Evolutionary conservation across 2,113 vertebrate genomes (phyloP), one percentile per base, ranked within the genome.

Genomic region (Poeciliopsis retropinna): DNA sequence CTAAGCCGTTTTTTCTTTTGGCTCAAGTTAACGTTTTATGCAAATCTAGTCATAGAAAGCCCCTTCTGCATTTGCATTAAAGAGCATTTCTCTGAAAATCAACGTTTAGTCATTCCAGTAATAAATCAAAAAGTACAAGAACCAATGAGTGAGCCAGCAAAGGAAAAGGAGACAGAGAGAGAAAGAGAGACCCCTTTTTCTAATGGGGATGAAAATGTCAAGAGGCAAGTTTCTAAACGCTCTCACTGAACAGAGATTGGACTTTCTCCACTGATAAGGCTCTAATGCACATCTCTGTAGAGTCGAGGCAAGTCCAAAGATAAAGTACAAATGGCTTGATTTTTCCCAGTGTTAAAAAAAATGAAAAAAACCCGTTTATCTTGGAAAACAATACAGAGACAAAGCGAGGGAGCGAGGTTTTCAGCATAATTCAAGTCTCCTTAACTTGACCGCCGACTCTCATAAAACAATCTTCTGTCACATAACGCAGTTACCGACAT

Each of bases 281-380:
- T 79, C 76, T 84, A 83, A 89, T 76, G 66, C 85, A 64, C 60
- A 67, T 64, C 76, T 80, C 75, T 81, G 72, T 70, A 69, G 72
- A 84, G 84, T 72, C 1, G 37, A 80, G 78, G 81, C 57, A 37
- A 75, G 76, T 6, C 76, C 71, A 65, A 64, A 47, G 86, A 89
- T 89, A 78, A 86, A 80, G 67, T 60, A 87, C 86, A 89, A 87
- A 91, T 79, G 76, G 79, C 75, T 75, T 78, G 83, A 87, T 87
- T 85, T 34, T 85, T 70, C 79, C 78, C 72, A 67, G 73, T 70
- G 72, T 27, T 11, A 27, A 27, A 10, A 37, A 67, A 75, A 62
- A 34, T 39, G 37, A 70, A 14, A 9, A 70, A 67, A 77, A 76
- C 3, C 30, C 70, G 87, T 87, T 90, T 78, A 81, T 85, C 72